Percentiles rank a stretch among this genome's conserved stretches.
These are phyloP conservation scores for Enteromius radiatus DNA, from an alignment of 2,797 vertebrate genomes.

Conservation along the genomic window DNA sequence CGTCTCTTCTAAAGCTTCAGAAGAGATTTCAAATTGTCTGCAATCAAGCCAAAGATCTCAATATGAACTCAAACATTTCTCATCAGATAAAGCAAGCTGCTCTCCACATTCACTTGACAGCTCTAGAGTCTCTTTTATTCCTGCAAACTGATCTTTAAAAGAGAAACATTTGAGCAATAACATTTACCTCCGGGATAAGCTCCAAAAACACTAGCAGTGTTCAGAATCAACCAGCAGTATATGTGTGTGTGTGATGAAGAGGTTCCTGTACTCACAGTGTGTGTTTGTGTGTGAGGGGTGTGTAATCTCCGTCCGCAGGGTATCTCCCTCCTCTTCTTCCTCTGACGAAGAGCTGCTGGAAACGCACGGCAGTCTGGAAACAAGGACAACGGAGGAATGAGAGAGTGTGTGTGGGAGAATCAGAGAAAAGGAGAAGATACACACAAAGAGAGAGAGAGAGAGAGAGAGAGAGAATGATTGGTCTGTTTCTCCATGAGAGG, in stretches of 20 bases:
- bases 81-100: neutral
- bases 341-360: constrained; percentile 40
- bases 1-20: too few relatives aligned
- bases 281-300: neutral
- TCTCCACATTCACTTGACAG: neutral
- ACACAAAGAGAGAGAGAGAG: constrained; percentile 30
- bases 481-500: constrained; percentile 9
- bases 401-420: neutral
- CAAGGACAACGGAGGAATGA: neutral
- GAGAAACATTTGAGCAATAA: neutral
- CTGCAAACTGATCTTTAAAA: neutral
- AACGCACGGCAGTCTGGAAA: constrained; percentile 3
- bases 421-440: constrained; percentile 53
- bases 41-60: neutral
- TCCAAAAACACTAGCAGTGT: neutral
- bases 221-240: neutral
- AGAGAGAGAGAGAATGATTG: constrained; percentile 17
- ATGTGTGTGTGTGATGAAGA: neutral
- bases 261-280: constrained; percentile 21
- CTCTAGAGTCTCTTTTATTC: neutral
- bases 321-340: constrained; percentile 34
- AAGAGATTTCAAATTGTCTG: neutral
- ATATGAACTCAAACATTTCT: neutral
- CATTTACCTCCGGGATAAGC: neutral
- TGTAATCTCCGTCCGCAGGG: constrained; percentile 18